These are phyloP conservation scores for Condylostylus longicornis DNA, from an alignment of 1,140 invertebrate genomes.

Conservation along the genomic window DNA sequence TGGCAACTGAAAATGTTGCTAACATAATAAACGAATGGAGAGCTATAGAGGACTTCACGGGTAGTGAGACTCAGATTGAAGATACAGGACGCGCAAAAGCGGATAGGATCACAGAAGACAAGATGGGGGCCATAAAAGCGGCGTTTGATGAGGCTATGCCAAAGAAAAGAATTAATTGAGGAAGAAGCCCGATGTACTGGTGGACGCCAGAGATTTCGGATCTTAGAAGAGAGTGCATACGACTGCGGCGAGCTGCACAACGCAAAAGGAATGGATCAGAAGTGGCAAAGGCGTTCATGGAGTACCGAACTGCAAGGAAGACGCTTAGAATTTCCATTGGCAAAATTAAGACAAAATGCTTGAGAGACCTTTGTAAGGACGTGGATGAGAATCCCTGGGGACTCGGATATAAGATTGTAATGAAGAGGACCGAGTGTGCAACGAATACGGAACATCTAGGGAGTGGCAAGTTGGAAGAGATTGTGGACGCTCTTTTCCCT, in stretches of 20 bases:
- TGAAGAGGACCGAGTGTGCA: not conserved
- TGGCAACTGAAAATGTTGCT: not conserved
- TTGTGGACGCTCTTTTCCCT: constrained; percentile 3
- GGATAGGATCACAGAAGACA: not conserved
- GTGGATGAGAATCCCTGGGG: constrained; percentile 12
- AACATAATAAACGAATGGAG: not conserved
- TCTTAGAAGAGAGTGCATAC: no score
- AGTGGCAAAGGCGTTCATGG: no score
- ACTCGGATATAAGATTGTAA: constrained; percentile 12
- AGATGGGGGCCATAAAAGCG: not conserved
- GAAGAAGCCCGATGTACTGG: no score
- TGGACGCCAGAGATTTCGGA: no score
- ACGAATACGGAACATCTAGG: not conserved
- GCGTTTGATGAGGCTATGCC: constrained; percentile 1
- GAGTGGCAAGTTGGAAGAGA: not conserved
- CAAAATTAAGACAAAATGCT: constrained; percentile 7
- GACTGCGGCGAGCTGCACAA: no score
- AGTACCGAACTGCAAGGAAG: constrained; percentile 4
- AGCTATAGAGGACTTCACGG: constrained; percentile 3
- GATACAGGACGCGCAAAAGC: not conserved
- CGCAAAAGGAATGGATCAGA: no score
- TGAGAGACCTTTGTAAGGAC: constrained; percentile 8
- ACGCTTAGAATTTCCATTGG: constrained; percentile 2
- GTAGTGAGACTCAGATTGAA: constrained; percentile 1
- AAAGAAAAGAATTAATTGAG: not conserved